A percentile compares a stretch with the other conserved stretches of the same genome.
These are phyloP conservation scores for Callaeas wilsoni DNA, from an alignment of 2,113 vertebrate species.

Conservation along the genomic window DNA sequence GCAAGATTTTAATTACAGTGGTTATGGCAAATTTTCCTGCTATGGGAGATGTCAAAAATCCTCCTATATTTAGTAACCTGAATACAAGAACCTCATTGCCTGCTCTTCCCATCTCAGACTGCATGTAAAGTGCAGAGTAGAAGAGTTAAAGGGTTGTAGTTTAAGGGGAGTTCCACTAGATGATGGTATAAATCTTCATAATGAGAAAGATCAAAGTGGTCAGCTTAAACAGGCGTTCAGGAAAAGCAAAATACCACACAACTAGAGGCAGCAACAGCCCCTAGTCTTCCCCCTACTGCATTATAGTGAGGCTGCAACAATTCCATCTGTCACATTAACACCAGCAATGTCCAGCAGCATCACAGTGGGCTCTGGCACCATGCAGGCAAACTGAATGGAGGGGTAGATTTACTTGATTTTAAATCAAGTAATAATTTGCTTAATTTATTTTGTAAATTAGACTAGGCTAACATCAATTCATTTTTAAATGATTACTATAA, in stretches of 20 bases:
- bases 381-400: conserved; percentile 40
- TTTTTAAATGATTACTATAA: conserved; percentile 56
- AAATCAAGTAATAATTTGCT: conserved; percentile 60
- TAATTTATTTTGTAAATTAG: conserved; percentile 75
- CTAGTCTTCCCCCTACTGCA: background rate
- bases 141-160: conserved; percentile 40
- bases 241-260: conserved; percentile 49
- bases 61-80: conserved; percentile 49
- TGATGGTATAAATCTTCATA: conserved; percentile 74
- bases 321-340: background rate
- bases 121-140: background rate
- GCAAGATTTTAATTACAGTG: background rate
- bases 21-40: conserved; percentile 11
- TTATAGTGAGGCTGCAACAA: background rate
- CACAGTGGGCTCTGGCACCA: background rate
- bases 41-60: conserved; percentile 13
- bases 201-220: conserved; percentile 3
- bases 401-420: conserved; percentile 61
- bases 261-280: background rate
- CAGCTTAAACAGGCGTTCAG: background rate
- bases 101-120: background rate
- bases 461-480: conserved; percentile 51
- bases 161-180: conserved; percentile 68
- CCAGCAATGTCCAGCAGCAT: conserved; percentile 4
- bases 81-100: background rate